A percentile compares a stretch with the other conserved stretches of the same genome.
phyloP scores from a whole-genome alignment of 2,888 invertebrate species.

The Brachypalpus laphriformis region DNA sequence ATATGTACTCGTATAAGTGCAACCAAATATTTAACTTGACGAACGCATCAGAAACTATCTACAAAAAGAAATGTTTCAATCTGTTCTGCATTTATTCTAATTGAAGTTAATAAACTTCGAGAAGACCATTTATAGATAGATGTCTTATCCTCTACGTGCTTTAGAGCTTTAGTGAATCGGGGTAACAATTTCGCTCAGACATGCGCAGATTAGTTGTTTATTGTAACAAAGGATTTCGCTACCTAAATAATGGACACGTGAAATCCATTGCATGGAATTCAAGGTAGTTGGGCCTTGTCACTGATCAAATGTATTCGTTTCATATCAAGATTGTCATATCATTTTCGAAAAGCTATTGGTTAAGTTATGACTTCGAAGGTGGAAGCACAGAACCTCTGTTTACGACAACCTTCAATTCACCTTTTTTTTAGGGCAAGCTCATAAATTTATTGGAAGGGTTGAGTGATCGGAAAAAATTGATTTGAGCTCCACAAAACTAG shows the following conservation, averaged over 20 bases:
- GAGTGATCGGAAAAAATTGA: no score
- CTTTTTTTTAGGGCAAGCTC: no score
- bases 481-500: no score
- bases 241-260: not conserved
- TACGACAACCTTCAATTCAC: no score
- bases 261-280: not conserved
- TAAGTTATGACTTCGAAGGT: no score
- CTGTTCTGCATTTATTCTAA: not conserved
- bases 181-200: conserved; percentile 39
- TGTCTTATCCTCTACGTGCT: not conserved
- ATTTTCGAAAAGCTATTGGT: no score
- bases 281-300: not conserved
- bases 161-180: not conserved
- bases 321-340: no score
- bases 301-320: no score
- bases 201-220: conserved; percentile 39
- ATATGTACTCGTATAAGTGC: not conserved
- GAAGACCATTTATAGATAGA: not conserved
- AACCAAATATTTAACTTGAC: conserved; percentile 5
- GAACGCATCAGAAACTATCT: not conserved
- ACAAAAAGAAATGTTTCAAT: not conserved
- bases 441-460: no score
- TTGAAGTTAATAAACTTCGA: conserved; percentile 2
- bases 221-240: not conserved
- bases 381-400: no score